phyloP scores from a whole-genome alignment of 2,888 invertebrate genomes.

The Andrena haemorrhoa region DNA sequence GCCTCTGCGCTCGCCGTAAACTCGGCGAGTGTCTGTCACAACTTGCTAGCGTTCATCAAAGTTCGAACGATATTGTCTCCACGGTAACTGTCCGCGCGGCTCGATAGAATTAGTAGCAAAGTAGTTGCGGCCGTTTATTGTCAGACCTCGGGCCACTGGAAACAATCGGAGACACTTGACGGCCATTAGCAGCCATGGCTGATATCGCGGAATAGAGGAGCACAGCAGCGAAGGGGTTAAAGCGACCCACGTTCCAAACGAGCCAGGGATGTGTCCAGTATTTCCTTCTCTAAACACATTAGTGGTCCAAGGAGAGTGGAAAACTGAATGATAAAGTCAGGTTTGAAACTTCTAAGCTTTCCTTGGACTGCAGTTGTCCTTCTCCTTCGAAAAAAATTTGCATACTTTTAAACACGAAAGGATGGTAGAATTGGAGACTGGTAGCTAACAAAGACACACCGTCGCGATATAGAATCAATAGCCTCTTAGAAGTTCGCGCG shows the following conservation, averaged over 20 bases:
- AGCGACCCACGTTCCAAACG: slow-evolving; percentile 8
- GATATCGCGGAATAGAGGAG: background rate
- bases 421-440: too few relatives aligned
- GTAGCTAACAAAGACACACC: too few relatives aligned
- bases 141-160: slow-evolving; percentile 34
- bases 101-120: slow-evolving; percentile 50
- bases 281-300: too few relatives aligned
- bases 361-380: too few relatives aligned
- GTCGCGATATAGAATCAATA: too few relatives aligned
- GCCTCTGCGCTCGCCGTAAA: slow-evolving; percentile 7
- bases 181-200: slow-evolving; percentile 22
- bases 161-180: slow-evolving; percentile 11
- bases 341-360: too few relatives aligned
- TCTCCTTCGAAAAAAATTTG: too few relatives aligned
- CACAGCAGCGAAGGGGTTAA: slow-evolving; percentile 23
- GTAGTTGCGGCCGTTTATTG: slow-evolving; percentile 53
- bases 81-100: slow-evolving; percentile 51
- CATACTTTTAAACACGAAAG: too few relatives aligned
- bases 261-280: background rate
- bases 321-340: too few relatives aligned
- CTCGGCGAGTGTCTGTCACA: slow-evolving; percentile 14
- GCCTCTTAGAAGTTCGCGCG: too few relatives aligned
- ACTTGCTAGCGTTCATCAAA: slow-evolving; percentile 53
- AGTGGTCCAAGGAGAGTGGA: too few relatives aligned
- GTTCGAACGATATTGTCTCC: slow-evolving; percentile 52